phyloP scores from a whole-genome alignment of 1,140 invertebrate species.

The Oncopodura yosiiana region DNA sequence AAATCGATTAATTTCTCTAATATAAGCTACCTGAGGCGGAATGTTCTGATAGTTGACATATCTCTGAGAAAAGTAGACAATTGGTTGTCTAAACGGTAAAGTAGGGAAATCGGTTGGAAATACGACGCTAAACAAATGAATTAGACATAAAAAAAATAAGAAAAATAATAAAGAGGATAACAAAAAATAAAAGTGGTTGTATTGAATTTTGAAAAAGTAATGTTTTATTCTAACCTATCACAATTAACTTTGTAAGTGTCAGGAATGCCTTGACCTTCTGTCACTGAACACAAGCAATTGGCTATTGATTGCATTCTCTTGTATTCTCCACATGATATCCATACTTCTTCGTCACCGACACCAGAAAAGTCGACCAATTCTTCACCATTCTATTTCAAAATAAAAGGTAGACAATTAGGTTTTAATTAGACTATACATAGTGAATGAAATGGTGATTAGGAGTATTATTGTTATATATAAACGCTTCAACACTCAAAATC shows the following conservation, averaged over 20 bases:
- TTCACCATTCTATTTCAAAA: no score
- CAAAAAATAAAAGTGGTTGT: no score
- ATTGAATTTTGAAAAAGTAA: no score
- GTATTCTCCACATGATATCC: constrained; percentile 29
- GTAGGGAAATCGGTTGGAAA: constrained; percentile 63
- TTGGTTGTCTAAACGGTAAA: constrained; percentile 60
- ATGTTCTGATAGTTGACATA: constrained; percentile 66
- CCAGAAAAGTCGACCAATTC: not conserved
- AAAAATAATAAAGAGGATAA: no score
- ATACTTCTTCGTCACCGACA: constrained; percentile 27
- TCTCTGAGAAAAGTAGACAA: constrained; percentile 63
- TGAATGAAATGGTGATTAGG: no score
- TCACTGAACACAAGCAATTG: constrained; percentile 27
- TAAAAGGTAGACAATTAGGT: no score
- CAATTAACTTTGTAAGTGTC: constrained; percentile 47
- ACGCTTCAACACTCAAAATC: no score
- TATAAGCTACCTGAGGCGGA: constrained; percentile 51
- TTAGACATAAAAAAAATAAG: no score
- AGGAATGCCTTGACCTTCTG: constrained; percentile 23
- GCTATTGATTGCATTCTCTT: constrained; percentile 17
- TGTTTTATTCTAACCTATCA: no score
- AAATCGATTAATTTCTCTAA: not conserved
- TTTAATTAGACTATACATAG: no score
- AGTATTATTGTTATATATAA: no score
- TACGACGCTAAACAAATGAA: no score